Percentiles rank a stretch among this genome's conserved stretches.
Conservation (phyloP, 2,113 vertebrate species). For the zebrafish (Danio rerio) region DNA sequence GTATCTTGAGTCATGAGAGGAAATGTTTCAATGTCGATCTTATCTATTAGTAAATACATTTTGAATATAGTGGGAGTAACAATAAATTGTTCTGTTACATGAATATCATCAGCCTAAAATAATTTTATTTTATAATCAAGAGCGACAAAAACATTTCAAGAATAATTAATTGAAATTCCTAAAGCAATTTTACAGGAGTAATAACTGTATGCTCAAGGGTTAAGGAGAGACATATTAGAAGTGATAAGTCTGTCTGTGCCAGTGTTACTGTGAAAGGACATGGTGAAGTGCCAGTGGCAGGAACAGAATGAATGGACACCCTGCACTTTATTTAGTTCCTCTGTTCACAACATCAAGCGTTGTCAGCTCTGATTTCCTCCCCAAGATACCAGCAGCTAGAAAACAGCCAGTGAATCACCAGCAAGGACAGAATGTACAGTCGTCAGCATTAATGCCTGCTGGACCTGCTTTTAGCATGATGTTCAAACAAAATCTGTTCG, state of each 20-base stretch:
- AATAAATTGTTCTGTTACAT: not conserved
- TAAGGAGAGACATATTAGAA: not conserved
- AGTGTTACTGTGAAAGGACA: conserved; percentile 22
- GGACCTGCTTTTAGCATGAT: conserved; percentile 24
- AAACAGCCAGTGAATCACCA: conserved; percentile 15
- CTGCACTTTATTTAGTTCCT: conserved; percentile 51
- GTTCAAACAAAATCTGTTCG: conserved; percentile 37
- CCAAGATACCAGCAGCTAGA: conserved; percentile 30
- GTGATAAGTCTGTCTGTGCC: not conserved
- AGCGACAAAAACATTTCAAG: not conserved
- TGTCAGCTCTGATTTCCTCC: conserved; percentile 47
- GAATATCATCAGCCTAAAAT: not conserved
- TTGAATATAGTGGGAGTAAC: not conserved
- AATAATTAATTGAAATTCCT: not conserved
- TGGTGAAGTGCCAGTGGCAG: conserved; percentile 5
- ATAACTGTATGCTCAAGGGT: not conserved
- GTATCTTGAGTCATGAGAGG: not conserved
- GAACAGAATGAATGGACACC: conserved; percentile 36
- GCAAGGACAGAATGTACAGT: conserved; percentile 8
- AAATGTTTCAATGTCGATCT: not conserved
- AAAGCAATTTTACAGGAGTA: not conserved
- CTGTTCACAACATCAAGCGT: conserved; percentile 36
- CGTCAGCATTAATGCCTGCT: not conserved
- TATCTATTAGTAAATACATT: not conserved
- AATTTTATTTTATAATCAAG: not conserved